Conservation (phyloP, 2,888 invertebrate species). For the Meiosimyza decipiens region DNA sequence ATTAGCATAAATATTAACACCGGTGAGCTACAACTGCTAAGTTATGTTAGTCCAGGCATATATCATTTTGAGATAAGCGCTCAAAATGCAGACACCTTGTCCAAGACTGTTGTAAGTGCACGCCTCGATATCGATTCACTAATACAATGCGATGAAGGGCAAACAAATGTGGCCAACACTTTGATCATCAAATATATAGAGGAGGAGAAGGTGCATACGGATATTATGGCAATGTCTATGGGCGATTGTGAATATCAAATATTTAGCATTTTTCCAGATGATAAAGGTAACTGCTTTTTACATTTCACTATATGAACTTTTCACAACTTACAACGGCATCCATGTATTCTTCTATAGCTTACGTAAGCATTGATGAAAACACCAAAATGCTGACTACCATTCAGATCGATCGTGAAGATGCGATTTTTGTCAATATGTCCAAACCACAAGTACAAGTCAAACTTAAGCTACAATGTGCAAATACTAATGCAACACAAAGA, state of each 20-base stretch:
- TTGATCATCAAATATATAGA: slow-evolving; percentile 49
- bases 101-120: slow-evolving; percentile 38
- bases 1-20: slow-evolving; percentile 42
- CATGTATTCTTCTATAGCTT: slow-evolving; percentile 42
- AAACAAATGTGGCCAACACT: slow-evolving; percentile 44
- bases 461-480: slow-evolving; percentile 46
- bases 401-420: slow-evolving; percentile 51
- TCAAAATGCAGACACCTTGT: slow-evolving; percentile 40
- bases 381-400: slow-evolving; percentile 49
- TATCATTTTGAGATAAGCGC: slow-evolving; percentile 49
- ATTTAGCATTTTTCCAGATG: slow-evolving; percentile 45
- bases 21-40: slow-evolving; percentile 47
- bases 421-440: slow-evolving; percentile 45
- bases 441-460: slow-evolving; percentile 50
- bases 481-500: not conserved
- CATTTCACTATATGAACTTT: not conserved
- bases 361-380: slow-evolving; percentile 47
- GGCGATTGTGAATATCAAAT: slow-evolving; percentile 49
- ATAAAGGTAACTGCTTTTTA: slow-evolving; percentile 44
- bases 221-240: slow-evolving; percentile 45
- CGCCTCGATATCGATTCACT: slow-evolving; percentile 44
- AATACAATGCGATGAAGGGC: slow-evolving; percentile 45
- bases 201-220: slow-evolving; percentile 47
- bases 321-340: not conserved
- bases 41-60: slow-evolving; percentile 43